A percentile compares a stretch with the other conserved stretches of the same genome.
These are phyloP conservation scores for Dexiosoma caninum DNA, from an alignment of 2,888 invertebrate genomes.

Conservation along the genomic window DNA sequence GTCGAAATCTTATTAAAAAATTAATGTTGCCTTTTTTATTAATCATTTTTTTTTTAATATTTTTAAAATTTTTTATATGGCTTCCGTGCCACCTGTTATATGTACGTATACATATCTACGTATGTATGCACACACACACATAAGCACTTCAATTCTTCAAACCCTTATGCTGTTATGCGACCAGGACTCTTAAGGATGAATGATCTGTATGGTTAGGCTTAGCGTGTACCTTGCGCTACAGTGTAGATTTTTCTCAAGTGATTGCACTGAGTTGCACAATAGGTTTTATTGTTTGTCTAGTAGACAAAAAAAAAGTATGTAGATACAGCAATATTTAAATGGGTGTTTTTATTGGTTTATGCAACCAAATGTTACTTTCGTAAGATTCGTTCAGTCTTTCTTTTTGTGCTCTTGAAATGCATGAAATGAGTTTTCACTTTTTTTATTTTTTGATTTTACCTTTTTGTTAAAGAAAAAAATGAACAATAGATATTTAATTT, in stretches of 20 bases:
- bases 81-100: conserved; percentile 76
- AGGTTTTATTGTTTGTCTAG: conserved; percentile 49
- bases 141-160: conserved; percentile 38
- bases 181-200: conserved; percentile 25
- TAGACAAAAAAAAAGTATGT: conserved; percentile 5
- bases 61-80: conserved; percentile 71
- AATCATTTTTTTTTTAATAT: conserved; percentile 57
- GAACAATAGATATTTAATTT: conserved; percentile 25
- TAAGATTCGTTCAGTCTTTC: background rate
- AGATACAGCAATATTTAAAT: conserved; percentile 41
- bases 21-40: conserved; percentile 73
- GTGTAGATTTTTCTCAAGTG: conserved; percentile 60
- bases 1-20: conserved; percentile 66
- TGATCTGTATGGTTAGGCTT: conserved; percentile 16
- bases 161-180: conserved; percentile 45
- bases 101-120: too few species aligned
- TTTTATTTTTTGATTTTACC: conserved; percentile 1
- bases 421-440: conserved; percentile 63
- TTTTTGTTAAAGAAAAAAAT: background rate
- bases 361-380: conserved; percentile 57
- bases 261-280: conserved; percentile 51
- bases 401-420: conserved; percentile 30
- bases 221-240: background rate
- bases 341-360: conserved; percentile 58
- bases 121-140: too few species aligned